Percentiles rank a stretch among this genome's conserved stretches.
Evolutionary conservation across 92 coral and sea anemone species (phyloP).

Genomic region (Porites rus): DNA sequence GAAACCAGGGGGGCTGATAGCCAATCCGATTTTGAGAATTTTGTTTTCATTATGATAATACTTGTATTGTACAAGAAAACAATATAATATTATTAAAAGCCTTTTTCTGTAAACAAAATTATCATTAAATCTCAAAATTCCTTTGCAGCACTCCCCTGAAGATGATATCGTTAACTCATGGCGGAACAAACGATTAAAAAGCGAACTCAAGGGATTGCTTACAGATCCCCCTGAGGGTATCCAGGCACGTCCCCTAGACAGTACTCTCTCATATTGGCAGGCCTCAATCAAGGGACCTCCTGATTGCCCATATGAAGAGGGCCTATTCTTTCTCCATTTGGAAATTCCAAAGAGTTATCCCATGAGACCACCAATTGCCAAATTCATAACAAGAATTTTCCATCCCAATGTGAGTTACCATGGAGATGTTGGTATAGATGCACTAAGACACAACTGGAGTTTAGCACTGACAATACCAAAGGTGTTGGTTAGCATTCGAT

Average conservation of each 20-base stretch:
- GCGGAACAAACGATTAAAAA: constrained; percentile 74
- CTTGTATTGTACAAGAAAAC: too few species aligned
- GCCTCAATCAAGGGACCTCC: constrained; percentile 84
- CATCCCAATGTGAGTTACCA: constrained; percentile 86
- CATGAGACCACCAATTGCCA: constrained; percentile 74
- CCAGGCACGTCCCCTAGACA: constrained; percentile 77
- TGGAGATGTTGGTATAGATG: constrained; percentile 77
- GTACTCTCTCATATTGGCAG: constrained; percentile 77
- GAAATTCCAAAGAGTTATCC: constrained; percentile 80
- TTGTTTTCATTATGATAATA: too few species aligned
- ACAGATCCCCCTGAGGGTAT: constrained; percentile 81
- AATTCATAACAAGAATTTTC: constrained; percentile 75
- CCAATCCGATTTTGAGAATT: too few species aligned
- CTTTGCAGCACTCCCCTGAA: constrained; percentile 61
- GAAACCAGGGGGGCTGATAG: too few species aligned
- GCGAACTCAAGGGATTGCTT: constrained; percentile 70
- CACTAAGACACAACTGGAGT: constrained; percentile 75
- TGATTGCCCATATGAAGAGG: constrained; percentile 76
- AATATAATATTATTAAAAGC: too few species aligned
- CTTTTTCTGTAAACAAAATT: neutral
- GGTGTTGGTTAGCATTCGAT: constrained; percentile 75
- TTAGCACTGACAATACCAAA: constrained; percentile 73
- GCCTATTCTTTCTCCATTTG: constrained; percentile 76
- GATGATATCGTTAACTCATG: constrained; percentile 65
- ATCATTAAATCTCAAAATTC: neutral